phyloP scores from a whole-genome alignment of 2,113 vertebrate species.

The Lamprologus tigripictilis region DNA sequence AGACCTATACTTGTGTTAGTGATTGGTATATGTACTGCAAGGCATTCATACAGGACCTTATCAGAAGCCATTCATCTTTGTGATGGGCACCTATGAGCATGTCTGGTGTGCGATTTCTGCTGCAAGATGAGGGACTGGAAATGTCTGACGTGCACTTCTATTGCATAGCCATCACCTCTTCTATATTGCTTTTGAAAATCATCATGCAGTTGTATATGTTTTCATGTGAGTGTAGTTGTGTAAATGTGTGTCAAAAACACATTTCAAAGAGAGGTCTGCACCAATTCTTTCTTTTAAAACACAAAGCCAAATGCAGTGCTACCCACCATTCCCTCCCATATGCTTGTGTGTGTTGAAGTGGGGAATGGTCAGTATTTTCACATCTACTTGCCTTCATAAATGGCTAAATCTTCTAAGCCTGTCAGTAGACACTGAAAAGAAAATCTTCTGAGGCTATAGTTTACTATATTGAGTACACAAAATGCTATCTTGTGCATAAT shows the following conservation, averaged over 20 bases:
- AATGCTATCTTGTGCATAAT: neutral
- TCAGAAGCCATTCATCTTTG: neutral
- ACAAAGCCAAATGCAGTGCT: neutral
- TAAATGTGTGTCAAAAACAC: neutral
- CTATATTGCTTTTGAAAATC: conserved; percentile 23
- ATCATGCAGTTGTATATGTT: neutral
- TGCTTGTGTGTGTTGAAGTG: neutral
- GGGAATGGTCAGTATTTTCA: neutral
- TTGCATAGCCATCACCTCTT: conserved; percentile 11
- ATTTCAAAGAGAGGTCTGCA: neutral
- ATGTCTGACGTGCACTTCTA: neutral
- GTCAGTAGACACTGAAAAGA: neutral
- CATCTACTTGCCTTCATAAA: neutral
- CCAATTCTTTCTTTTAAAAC: neutral
- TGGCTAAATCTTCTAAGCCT: neutral
- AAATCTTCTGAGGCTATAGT: neutral
- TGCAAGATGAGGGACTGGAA: conserved; percentile 30
- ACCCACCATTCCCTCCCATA: neutral
- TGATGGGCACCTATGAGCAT: neutral
- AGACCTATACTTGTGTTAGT: neutral
- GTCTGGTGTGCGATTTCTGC: neutral
- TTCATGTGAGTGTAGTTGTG: neutral
- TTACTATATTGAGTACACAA: neutral
- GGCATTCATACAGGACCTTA: neutral
- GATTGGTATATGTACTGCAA: neutral